Evolutionary conservation across 1,140 invertebrate species (phyloP).

Genomic region (Drosophila tsacasi): DNA sequence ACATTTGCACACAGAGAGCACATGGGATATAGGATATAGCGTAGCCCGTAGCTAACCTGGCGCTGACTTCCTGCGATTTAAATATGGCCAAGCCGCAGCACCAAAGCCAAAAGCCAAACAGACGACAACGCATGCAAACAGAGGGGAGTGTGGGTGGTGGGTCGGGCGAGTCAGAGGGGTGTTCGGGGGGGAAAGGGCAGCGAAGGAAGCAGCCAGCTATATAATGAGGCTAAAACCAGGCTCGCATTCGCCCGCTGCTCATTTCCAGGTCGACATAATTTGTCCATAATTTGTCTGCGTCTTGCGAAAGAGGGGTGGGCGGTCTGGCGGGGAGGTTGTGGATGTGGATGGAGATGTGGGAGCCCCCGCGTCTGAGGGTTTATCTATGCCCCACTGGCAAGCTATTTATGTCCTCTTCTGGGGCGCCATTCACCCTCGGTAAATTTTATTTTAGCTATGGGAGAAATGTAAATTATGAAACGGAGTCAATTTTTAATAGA

Average conservation of each 20-base stretch:
- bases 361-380: slow-evolving; percentile 54
- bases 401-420: slow-evolving; percentile 75
- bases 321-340: neutral
- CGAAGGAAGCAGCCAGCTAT: slow-evolving; percentile 54
- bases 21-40: slow-evolving; percentile 52
- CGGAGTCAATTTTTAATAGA: slow-evolving; percentile 45
- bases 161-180: neutral
- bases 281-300: slow-evolving; percentile 82
- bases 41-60: slow-evolving; percentile 61
- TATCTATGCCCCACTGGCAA: slow-evolving; percentile 73
- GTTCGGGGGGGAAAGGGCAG: neutral
- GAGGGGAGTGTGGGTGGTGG: neutral
- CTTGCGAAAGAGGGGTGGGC: slow-evolving; percentile 30
- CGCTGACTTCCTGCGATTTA: slow-evolving; percentile 75
- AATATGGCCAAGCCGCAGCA: slow-evolving; percentile 67
- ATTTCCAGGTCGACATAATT: slow-evolving; percentile 82
- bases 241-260: slow-evolving; percentile 66
- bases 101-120: slow-evolving; percentile 72
- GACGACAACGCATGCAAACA: slow-evolving; percentile 71
- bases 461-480: slow-evolving; percentile 49
- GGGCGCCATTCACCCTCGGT: slow-evolving; percentile 39
- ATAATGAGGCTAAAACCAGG: slow-evolving; percentile 72
- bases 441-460: slow-evolving; percentile 18
- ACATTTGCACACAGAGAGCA: slow-evolving; percentile 22
- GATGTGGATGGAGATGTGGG: neutral